Evolutionary conservation across 2,797 vertebrate genomes (phyloP), one percentile per base, ranked within the genome.

Genomic region (Danio tinwini): DNA sequence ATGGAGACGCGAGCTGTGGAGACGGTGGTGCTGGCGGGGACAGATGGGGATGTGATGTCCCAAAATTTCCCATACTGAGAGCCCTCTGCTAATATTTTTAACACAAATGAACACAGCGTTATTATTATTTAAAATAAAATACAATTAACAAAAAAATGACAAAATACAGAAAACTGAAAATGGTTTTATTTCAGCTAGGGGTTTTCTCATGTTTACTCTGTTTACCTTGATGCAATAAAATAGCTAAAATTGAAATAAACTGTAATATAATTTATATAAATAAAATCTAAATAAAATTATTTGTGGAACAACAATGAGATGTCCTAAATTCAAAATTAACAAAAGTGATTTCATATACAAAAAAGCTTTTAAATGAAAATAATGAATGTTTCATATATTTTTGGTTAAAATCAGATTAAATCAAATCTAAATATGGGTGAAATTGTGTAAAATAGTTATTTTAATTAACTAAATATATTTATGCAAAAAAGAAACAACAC

Each of bases 31-130:
- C 82, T 19, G 0, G 69, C 39, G 77, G 69, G 65, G 39, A 75
- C 64, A 21, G 90, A 1, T 29, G n/a, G 85, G 6, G 61, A 84
- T 65, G 50, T 82, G 0, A 88, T 89, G 5, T 96, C 94, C 90
- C 87, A 91, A 19, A 90, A 85, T 73, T 94, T 95, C 42, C 86
- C 92, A 0, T 94, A 94, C 76, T 91, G 91, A 78, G 83, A 21
- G 9, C 80, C 87, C 77, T 85, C 91, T 88, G 89, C 91, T 90
- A 85, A 75, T 45, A 86, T 13, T 65, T 37, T 61, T 21, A 59
- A 59, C 6, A 81, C 44, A 70, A 14, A 71, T 82, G 85, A 1
- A 17, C 21, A 1, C 11, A 29, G 29, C 29, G n/a, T 29, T 29
- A 29, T 29, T 29, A 10, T 37, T 69, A 49, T 39, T 67, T 39